Evolutionary conservation across 2,113 vertebrate genomes (phyloP), one percentile per base, ranked within the genome.

Genomic region (Nothoprocta pentlandii): DNA sequence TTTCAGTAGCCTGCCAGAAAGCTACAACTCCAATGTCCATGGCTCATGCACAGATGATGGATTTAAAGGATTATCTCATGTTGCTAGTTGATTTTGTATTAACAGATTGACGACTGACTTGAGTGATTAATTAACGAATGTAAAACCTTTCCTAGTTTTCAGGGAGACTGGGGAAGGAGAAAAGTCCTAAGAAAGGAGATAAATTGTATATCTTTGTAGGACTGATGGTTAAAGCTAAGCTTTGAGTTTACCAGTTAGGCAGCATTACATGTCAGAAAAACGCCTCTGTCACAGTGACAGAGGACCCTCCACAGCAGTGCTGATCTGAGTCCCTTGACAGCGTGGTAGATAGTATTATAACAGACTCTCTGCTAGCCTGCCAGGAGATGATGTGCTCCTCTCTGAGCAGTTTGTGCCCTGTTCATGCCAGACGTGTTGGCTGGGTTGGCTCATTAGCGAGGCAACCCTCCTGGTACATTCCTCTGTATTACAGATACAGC

Each of bases 241-340:
- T 49, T 49, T 8, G 2, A 39, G 20, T 67, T 32, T 80, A 61
- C 14, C 10, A 51, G 14, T 16, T 70, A 28, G 15, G 19, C 80
- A 54, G 19, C 49, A 56, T 16, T 36, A 44, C 13, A 11, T 22
- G 9, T 12, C 23, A 32, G 9, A 22, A 69, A 56, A 87, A 83
- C 6, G 1, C 42, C 41, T 66, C 32, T 87, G 32, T 79, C 53
- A 36, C 62, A 26, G 51, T 46, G 69, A 21, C 61, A 80, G 41
- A 62, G 49, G 74, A 63, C 26, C 25, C 34, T 91, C 21, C 64
- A 19, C 36, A 81, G 53, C 58, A 34, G 61, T 34, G 39, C 23
- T 70, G 70, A 64, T 87, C 87, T 79, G 66, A 56, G 68, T 23
- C 39, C 28, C 78, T 53, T 88, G 83, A 47, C 79, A 90, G 25